Percentiles rank a stretch among this genome's conserved stretches.
These are phyloP conservation scores for Onychostruthus taczanowskii DNA, from an alignment of 2,113 vertebrate genomes.

Conservation along the genomic window DNA sequence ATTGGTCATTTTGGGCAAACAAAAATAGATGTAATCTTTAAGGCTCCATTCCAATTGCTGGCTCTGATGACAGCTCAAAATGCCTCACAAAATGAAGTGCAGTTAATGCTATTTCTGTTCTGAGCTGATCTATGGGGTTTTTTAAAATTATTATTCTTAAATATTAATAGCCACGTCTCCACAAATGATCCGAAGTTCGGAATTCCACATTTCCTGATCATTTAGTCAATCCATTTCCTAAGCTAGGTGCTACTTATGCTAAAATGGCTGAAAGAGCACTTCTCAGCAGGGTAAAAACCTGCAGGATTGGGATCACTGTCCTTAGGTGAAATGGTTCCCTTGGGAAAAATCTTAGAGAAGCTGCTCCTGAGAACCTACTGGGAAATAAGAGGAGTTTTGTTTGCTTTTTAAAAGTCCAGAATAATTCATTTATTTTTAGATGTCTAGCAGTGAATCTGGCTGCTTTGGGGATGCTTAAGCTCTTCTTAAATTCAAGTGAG, in stretches of 20 bases:
- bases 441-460: background rate
- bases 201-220: background rate
- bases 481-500: background rate
- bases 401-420: conserved; percentile 21
- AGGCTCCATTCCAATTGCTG: conserved; percentile 10
- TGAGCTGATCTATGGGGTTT: background rate
- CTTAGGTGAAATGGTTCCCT: background rate
- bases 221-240: background rate
- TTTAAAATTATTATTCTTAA: background rate
- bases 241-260: background rate
- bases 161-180: background rate
- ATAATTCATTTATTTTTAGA: conserved; percentile 48
- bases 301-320: background rate
- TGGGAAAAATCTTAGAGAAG: background rate
- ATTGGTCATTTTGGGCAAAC: background rate
- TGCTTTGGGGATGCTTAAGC: background rate
- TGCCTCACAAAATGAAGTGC: conserved; percentile 18
- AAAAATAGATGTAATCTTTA: conserved; percentile 15
- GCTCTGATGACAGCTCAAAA: conserved; percentile 39
- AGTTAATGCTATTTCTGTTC: conserved; percentile 41
- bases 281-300: background rate
- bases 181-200: background rate
- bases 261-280: background rate
- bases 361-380: background rate
- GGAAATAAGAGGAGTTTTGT: background rate